Evolutionary conservation across 2,888 invertebrate genomes (phyloP), one percentile per base, ranked within the genome.

Genomic region (Hofmannophila pseudospretella): DNA sequence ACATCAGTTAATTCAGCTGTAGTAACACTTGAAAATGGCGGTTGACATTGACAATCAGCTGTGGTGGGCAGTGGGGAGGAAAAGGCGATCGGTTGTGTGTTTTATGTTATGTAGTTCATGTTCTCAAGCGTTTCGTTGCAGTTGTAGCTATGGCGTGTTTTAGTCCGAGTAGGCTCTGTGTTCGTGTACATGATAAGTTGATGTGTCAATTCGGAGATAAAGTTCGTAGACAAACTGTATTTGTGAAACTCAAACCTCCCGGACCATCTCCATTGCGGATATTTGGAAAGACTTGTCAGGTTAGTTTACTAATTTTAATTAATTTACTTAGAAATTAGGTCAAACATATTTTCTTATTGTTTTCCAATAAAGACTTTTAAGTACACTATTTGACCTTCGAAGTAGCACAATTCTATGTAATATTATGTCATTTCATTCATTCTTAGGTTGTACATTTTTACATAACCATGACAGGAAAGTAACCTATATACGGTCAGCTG

Each of bases 101-200:
- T 72, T 64, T 70, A 56, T 67, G 73, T 71, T 74, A 80, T 74
- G 85, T 81, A 86, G 86, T 86, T 76, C 77, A 84, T 80, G 80
- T 88, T 72, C 74, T 79, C 78, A 74, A 86, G 82, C 84, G 81
- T 79, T 82, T 89, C 90, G 91, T 89, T 90, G 89, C 90, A 90
- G 91, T 92, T 89, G 90, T 90, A 88, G 90, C 91, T 89, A 93
- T 93, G 93, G 93, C 93, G 90, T 92, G 92, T 90, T 89, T 92
- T 90, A 91, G 92, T 89, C 91, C 93, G 88, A 91, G 92, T 90
- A 91, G 93, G 90, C 90, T 93, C 85, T 93, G 93, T 92, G 91
- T 90, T 89, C 92, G 93, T 88, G 91, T 92, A 79, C 89, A 90
- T 76, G 92, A 93, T 89, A 93, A 93, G 90, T 88, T 88, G 78